Evolutionary conservation across 2,797 vertebrate species (phyloP), one percentile per base, ranked within the genome.

Genomic region (Clarias laeviceps): DNA sequence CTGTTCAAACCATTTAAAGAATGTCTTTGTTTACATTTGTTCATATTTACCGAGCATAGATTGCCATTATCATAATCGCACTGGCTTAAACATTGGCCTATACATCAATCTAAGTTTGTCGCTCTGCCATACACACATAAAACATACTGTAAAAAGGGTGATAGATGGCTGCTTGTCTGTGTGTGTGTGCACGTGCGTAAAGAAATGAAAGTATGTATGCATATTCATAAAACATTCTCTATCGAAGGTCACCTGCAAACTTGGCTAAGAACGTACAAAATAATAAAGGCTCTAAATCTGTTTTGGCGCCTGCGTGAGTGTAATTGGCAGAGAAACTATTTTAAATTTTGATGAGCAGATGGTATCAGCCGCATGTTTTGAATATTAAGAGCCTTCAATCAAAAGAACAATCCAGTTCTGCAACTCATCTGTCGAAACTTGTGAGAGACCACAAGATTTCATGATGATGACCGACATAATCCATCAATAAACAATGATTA

Each of bases 341-440:
- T 93, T 87, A 93, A 92, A 93, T 92, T 91, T 90, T 92, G 92
- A 93, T 92, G 92, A 94, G 89, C 94, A 95, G 93, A 94, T 95
- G 94, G 93, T 90, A 89, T 90, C 88, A 80, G 87, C 91, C 89
- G 85, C 88, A 89, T 37, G 14, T 83, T 88, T 86, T 85, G 90
- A 89, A 92, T 91, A 89, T 90, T 88, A 90, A 92, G 77, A 89
- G 84, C 85, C 86, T 90, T 86, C 76, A 81, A 40, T 83, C 40
- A 69, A 45, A 68, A 45, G 70, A 64, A 83, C 61, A 86, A 86
- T 80, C 56, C 76, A 84, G 17, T 68, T 40, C 24, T 0, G 32
- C 82, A 72, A 57, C 27, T 83, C 14, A 78, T 89, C 85, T 82
- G 85, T 76, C 34, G 87, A 85, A 90, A 89, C 87, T 88, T 88